Evolutionary conservation across 2,797 vertebrate species (phyloP).

Genomic region (Graptemys geographica): DNA sequence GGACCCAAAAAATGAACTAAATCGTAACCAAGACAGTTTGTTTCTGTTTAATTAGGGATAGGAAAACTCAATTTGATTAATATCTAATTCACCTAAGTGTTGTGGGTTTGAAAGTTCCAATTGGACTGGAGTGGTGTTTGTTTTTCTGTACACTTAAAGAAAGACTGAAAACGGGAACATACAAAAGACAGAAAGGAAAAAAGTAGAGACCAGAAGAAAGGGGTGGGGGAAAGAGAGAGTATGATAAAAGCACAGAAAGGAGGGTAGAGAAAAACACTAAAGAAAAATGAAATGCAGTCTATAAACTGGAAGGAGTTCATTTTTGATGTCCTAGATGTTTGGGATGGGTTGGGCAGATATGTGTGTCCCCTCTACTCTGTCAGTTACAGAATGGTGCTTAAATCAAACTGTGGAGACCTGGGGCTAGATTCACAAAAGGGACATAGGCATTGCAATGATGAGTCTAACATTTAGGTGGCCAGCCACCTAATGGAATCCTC

Average conservation of each 20-base stretch:
- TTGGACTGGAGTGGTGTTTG: not conserved
- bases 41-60: not conserved
- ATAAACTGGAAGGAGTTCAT: accelerated
- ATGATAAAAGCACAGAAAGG: not conserved
- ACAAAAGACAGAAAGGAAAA: not conserved
- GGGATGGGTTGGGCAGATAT: not conserved
- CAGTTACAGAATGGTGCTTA: not conserved
- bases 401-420: not conserved
- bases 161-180: not conserved
- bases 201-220: not conserved
- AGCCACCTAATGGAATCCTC: not conserved
- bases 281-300: not conserved
- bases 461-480: not conserved
- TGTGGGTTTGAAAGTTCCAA: not conserved
- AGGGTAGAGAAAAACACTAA: not conserved
- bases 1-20: not conserved
- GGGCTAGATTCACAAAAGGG: not conserved
- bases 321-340: not conserved
- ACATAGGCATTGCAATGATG: not conserved
- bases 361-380: not conserved
- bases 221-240: not conserved
- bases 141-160: not conserved
- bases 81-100: not conserved
- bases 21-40: not conserved
- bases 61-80: not conserved